Evolutionary conservation across 2,888 invertebrate genomes (phyloP).

Genomic region (Phyllotreta striolata): DNA sequence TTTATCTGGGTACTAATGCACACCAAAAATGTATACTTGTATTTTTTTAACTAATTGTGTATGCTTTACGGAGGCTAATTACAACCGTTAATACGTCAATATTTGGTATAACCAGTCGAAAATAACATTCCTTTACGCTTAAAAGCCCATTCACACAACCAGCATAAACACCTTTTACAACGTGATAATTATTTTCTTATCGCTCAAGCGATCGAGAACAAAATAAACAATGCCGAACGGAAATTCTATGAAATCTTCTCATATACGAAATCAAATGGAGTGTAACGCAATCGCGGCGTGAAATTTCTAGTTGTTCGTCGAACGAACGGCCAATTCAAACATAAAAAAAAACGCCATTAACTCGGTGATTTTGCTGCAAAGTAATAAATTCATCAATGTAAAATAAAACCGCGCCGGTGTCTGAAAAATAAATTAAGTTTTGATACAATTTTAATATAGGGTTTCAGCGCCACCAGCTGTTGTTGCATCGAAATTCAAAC

Average conservation of each 20-base stretch:
- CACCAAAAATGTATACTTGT: background rate
- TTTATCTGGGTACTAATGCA: background rate
- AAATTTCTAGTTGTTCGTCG: conserved; percentile 31
- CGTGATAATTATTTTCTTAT: conserved; percentile 14
- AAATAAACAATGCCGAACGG: conserved; percentile 11
- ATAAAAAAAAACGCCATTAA: conserved; percentile 38
- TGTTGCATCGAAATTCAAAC: conserved; percentile 36
- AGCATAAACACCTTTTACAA: conserved; percentile 2
- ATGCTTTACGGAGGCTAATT: background rate
- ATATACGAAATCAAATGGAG: conserved; percentile 20
- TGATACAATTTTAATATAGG: conserved; percentile 58
- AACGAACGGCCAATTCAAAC: conserved; percentile 30
- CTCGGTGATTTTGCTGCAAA: conserved; percentile 30
- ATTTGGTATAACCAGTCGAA: background rate
- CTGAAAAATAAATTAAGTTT: conserved; percentile 53
- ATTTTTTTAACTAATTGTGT: background rate
- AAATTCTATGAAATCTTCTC: conserved; percentile 11
- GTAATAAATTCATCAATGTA: conserved; percentile 40
- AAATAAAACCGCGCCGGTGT: conserved; percentile 37
- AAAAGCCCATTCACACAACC: background rate
- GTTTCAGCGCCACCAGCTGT: conserved; percentile 56
- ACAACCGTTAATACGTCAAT: background rate
- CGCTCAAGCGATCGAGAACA: conserved; percentile 15
- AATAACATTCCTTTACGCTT: too few relatives aligned
- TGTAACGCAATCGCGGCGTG: conserved; percentile 35